phyloP scores from a whole-genome alignment of 1,140 invertebrate species.

The Meloidogyne chitwoodi region DNA sequence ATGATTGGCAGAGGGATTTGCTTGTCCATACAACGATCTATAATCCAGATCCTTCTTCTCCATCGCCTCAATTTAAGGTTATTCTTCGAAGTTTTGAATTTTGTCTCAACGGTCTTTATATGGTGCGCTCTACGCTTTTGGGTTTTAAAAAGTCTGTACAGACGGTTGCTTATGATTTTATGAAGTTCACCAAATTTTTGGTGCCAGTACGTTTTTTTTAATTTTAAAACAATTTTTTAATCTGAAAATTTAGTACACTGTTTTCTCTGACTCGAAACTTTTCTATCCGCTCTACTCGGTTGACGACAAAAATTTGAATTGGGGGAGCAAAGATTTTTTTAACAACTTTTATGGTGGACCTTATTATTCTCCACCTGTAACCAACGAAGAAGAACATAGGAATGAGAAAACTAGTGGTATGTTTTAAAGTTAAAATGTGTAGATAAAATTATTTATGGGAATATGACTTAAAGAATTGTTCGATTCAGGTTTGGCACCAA shows the following conservation, averaged over 20 bases:
- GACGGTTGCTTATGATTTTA: slow-evolving; percentile 21
- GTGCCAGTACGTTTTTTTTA: slow-evolving; percentile 12
- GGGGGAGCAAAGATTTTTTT: slow-evolving; percentile 16
- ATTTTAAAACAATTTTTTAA: not conserved
- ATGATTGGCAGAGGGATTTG: slow-evolving; percentile 30
- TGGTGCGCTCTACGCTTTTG: slow-evolving; percentile 23
- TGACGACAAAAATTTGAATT: slow-evolving; percentile 20
- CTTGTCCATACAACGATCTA: slow-evolving; percentile 28
- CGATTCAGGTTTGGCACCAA: too few species aligned
- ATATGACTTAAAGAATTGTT: too few species aligned
- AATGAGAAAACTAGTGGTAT: not conserved
- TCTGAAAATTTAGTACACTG: slow-evolving; percentile 2
- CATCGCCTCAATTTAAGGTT: slow-evolving; percentile 10
- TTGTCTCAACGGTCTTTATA: slow-evolving; percentile 22
- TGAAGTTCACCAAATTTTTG: slow-evolving; percentile 13
- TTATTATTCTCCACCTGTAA: not conserved
- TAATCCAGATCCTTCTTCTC: not conserved
- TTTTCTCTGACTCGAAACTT: slow-evolving; percentile 20
- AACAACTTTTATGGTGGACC: slow-evolving; percentile 21
- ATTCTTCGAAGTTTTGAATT: slow-evolving; percentile 30
- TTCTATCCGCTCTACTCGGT: slow-evolving; percentile 21
- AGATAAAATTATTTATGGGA: not conserved
- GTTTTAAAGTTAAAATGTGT: not conserved
- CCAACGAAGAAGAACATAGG: not conserved
- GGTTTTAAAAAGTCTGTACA: slow-evolving; percentile 23